A percentile compares a stretch with the other conserved stretches of the same genome.
These are phyloP conservation scores for Brachionus koreanus DNA, from an alignment of 1,140 invertebrate species.

Conservation along the genomic window DNA sequence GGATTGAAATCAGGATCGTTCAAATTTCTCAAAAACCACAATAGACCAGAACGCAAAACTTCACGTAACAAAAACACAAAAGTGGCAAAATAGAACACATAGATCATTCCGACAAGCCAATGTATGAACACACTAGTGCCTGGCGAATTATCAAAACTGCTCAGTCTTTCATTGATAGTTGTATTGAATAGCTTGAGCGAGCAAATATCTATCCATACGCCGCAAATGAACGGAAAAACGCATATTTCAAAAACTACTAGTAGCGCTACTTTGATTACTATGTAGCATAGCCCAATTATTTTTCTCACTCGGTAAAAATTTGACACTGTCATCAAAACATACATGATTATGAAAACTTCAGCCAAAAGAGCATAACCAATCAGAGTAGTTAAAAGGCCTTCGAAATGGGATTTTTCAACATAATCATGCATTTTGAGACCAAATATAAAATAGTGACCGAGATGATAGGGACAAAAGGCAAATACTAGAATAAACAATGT, in stretches of 20 bases:
- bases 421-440: slow-evolving; percentile 72
- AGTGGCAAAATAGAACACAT: slow-evolving; percentile 98
- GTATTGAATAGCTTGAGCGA: slow-evolving; percentile 86
- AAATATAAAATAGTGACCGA: slow-evolving; percentile 77
- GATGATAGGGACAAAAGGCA: slow-evolving; percentile 91
- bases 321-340: slow-evolving; percentile 67
- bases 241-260: slow-evolving; percentile 90
- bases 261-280: slow-evolving; percentile 88
- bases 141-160: slow-evolving; percentile 79
- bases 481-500: slow-evolving; percentile 85
- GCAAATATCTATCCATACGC: slow-evolving; percentile 98
- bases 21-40: slow-evolving; percentile 90
- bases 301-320: slow-evolving; percentile 68
- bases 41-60: slow-evolving; percentile 85
- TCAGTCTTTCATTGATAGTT: slow-evolving; percentile 66
- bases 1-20: slow-evolving; percentile 99
- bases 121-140: slow-evolving; percentile 96
- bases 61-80: slow-evolving; percentile 88
- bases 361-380: slow-evolving; percentile 87
- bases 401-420: slow-evolving; percentile 76
- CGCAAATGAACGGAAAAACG: slow-evolving; percentile 89
- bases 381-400: slow-evolving; percentile 83
- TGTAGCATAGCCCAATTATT: slow-evolving; percentile 85
- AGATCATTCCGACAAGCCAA: slow-evolving; percentile 98
- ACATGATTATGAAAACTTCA: slow-evolving; percentile 74